Conservation (phyloP, 2,888 invertebrate genomes). For the Bellardia bayeri region DNA sequence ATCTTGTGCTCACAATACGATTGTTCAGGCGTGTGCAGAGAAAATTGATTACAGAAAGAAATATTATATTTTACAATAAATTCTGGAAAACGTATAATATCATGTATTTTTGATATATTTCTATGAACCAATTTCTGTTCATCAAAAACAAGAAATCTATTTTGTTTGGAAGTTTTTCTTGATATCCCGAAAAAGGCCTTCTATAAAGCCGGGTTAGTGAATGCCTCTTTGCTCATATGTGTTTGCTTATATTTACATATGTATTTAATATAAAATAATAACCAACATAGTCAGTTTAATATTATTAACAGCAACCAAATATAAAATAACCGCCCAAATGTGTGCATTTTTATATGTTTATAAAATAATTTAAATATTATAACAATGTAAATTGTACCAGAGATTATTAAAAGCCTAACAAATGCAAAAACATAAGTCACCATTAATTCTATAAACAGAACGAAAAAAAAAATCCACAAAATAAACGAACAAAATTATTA, state of each 20-base stretch:
- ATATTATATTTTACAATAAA: no score
- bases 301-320: slow-evolving; percentile 14
- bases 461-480: slow-evolving; percentile 2
- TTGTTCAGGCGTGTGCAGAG: no score
- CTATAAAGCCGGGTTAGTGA: no score
- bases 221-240: no score
- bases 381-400: slow-evolving; percentile 52
- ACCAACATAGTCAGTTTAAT: slow-evolving; percentile 35
- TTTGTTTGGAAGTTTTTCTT: no score
- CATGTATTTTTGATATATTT: no score
- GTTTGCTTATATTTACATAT: slow-evolving; percentile 1
- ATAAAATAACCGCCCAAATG: slow-evolving; percentile 17
- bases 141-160: no score
- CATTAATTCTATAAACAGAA: slow-evolving; percentile 45
- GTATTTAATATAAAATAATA: slow-evolving; percentile 32
- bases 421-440: slow-evolving; percentile 67
- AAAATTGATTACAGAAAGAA: no score
- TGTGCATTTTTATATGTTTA: slow-evolving; percentile 23
- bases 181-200: no score
- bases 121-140: no score
- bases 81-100: no score
- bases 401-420: slow-evolving; percentile 63
- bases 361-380: slow-evolving; percentile 67
- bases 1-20: no score
- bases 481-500: slow-evolving; percentile 2